Evolutionary conservation across 2,888 invertebrate genomes (phyloP).

Genomic region (Drosophila meridiana): DNA sequence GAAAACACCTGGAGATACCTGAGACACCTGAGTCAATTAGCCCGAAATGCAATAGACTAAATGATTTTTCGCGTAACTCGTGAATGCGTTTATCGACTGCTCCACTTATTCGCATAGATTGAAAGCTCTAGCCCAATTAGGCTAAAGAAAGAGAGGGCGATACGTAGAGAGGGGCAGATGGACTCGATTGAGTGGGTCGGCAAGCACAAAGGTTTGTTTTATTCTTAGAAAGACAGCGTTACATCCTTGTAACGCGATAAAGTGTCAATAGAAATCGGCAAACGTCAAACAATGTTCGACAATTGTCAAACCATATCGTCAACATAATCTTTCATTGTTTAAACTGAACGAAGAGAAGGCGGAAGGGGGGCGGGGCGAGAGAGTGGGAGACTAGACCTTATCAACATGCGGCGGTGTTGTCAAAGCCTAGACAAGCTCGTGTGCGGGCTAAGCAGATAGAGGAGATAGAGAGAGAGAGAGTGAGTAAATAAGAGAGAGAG

Average conservation of each 20-base stretch:
- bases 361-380: neutral
- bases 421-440: slow-evolving; percentile 68
- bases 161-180: neutral
- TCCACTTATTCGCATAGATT: slow-evolving; percentile 40
- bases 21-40: slow-evolving; percentile 35
- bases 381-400: slow-evolving; percentile 51
- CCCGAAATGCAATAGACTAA: slow-evolving; percentile 29
- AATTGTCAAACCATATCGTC: slow-evolving; percentile 81
- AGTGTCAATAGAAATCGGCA: slow-evolving; percentile 77
- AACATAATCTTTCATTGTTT: slow-evolving; percentile 77
- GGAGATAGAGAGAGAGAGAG: neutral
- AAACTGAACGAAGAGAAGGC: slow-evolving; percentile 40
- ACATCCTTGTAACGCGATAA: slow-evolving; percentile 78
- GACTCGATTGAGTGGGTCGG: slow-evolving; percentile 45
- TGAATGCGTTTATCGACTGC: slow-evolving; percentile 23
- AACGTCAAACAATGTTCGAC: slow-evolving; percentile 81
- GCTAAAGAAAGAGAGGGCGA: slow-evolving; percentile 49
- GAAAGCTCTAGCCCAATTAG: slow-evolving; percentile 62
- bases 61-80: slow-evolving; percentile 4
- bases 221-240: slow-evolving; percentile 77
- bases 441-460: slow-evolving; percentile 55
- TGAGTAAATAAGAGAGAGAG: neutral
- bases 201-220: slow-evolving; percentile 68
- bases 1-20: neutral
- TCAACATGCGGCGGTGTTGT: slow-evolving; percentile 77